Conservation (phyloP, 2,797 vertebrate species). For the Ctenochaetus hawaiiensis region DNA sequence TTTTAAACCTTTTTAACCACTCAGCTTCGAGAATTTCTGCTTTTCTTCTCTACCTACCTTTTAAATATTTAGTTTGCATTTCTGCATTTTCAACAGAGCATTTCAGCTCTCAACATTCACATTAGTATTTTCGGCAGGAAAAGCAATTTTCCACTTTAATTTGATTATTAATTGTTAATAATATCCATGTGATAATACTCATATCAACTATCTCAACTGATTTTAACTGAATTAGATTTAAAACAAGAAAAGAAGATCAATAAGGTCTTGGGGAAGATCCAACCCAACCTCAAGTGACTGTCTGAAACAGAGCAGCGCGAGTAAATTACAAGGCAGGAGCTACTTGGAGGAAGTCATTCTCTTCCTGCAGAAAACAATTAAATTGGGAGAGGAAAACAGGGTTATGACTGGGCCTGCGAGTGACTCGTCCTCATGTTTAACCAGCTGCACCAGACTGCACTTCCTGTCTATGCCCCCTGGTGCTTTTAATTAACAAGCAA, state of each 20-base stretch:
- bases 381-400: constrained; percentile 28
- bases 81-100: too few species aligned
- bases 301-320: constrained; percentile 41
- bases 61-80: too few species aligned
- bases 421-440: constrained; percentile 62
- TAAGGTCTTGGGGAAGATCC: not conserved
- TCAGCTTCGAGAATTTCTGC: too few species aligned
- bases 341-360: constrained; percentile 47
- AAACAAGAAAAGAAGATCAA: not conserved
- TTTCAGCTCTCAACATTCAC: too few species aligned
- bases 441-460: constrained; percentile 68
- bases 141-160: not conserved
- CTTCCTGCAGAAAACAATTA: constrained; percentile 72
- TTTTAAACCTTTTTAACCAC: too few species aligned
- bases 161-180: not conserved
- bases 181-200: not conserved
- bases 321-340: constrained; percentile 74
- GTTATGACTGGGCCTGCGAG: constrained; percentile 43
- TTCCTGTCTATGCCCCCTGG: constrained; percentile 56
- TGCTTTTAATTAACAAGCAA: constrained; percentile 68
- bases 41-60: too few species aligned
- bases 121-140: too few species aligned
- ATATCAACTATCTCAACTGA: not conserved
- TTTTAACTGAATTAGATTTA: not conserved
- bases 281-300: constrained; percentile 21